Conservation (phyloP, 2,888 invertebrate genomes). For the Apocheima hispidaria region DNA sequence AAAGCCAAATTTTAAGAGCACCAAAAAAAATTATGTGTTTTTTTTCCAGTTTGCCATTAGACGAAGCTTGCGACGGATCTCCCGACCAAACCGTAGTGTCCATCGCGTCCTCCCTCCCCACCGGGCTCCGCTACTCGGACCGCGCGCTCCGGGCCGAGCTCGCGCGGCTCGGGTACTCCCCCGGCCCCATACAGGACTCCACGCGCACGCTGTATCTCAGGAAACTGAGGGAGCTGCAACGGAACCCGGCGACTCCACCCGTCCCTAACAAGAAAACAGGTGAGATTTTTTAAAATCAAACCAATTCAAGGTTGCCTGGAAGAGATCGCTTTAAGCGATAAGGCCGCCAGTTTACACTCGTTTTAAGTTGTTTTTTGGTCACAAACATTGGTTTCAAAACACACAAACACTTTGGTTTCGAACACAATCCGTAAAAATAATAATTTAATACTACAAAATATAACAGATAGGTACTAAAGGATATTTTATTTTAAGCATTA, state of each 20-base stretch:
- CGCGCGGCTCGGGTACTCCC: conserved; percentile 88
- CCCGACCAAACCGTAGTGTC: conserved; percentile 75
- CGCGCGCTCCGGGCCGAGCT: conserved; percentile 88
- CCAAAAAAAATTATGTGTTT: not conserved
- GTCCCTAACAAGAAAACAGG: conserved; percentile 60
- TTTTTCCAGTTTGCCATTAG: conserved; percentile 67
- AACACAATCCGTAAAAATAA: too few relatives aligned
- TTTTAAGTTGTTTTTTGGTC: too few relatives aligned
- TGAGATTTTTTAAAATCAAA: conserved; percentile 44
- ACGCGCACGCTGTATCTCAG: conserved; percentile 92
- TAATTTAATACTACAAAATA: too few relatives aligned
- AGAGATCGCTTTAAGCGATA: too few relatives aligned
- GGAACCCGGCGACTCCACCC: conserved; percentile 51
- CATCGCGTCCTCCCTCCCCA: conserved; percentile 85
- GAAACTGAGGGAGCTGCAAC: conserved; percentile 88
- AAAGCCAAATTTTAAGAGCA: too few relatives aligned
- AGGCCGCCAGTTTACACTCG: too few relatives aligned
- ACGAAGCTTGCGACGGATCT: conserved; percentile 61
- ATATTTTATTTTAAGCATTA: too few relatives aligned
- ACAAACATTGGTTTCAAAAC: too few relatives aligned
- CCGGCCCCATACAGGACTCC: conserved; percentile 92
- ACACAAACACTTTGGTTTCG: too few relatives aligned
- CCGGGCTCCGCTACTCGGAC: conserved; percentile 84
- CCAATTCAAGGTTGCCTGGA: too few relatives aligned
- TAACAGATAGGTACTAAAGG: too few relatives aligned